Conservation (phyloP, 2,797 vertebrate species). For the Pseudochirops corinnae region DNA sequence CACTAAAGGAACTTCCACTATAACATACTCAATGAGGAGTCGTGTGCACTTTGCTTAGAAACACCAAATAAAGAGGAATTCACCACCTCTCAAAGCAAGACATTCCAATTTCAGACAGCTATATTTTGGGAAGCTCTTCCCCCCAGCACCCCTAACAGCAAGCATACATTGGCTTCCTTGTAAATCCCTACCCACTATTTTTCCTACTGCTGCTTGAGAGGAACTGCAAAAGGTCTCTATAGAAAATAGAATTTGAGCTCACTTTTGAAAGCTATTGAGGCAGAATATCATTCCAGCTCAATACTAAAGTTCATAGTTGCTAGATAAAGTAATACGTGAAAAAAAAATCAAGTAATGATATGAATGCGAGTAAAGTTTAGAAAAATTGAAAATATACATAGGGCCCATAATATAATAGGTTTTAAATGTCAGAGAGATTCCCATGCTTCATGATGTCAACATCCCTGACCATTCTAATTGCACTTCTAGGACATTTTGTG, state of each 20-base stretch:
- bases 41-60: not conserved
- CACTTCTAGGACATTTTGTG: not conserved
- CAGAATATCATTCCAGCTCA: not conserved
- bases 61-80: not conserved
- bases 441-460: not conserved
- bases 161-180: not conserved
- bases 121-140: not conserved
- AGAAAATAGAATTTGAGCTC: not conserved
- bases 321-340: not conserved
- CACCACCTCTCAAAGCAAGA: not conserved
- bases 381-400: not conserved
- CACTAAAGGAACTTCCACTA: not conserved
- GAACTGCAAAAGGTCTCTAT: not conserved
- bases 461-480: not conserved
- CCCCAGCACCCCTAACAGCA: not conserved
- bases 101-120: not conserved
- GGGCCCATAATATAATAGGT: not conserved
- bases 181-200: not conserved
- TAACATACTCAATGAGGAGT: not conserved
- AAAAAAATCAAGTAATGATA: not conserved
- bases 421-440: not conserved
- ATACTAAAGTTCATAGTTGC: not conserved
- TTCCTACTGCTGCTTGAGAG: not conserved
- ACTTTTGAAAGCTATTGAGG: not conserved
- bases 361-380: not conserved